phyloP scores from a whole-genome alignment of 2,797 vertebrate genomes.

The Ceyx erithaca region DNA sequence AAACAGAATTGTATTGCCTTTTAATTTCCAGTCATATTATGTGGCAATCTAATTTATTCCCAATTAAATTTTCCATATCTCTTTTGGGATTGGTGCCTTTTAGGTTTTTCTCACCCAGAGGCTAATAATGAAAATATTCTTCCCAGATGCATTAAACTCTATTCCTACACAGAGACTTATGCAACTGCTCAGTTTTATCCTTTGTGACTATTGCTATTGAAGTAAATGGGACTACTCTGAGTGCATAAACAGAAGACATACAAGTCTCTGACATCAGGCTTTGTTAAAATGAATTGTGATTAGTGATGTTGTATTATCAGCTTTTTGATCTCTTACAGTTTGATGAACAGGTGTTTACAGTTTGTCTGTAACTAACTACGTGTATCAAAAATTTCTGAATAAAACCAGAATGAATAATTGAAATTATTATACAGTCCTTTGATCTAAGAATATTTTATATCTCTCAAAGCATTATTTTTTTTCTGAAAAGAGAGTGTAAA shows the following conservation, averaged over 20 bases:
- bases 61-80: not conserved
- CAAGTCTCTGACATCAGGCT: not conserved
- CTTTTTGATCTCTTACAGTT: not conserved
- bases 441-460: constrained; percentile 7
- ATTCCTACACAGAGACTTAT: not conserved
- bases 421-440: not conserved
- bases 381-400: not conserved
- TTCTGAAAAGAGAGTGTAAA: not conserved
- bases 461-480: constrained; percentile 25
- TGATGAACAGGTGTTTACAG: not conserved
- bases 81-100: constrained; percentile 12
- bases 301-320: not conserved
- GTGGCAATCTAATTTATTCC: constrained; percentile 12
- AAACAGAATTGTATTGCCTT: not conserved
- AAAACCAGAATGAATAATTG: not conserved
- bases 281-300: not conserved
- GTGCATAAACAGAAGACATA: not conserved
- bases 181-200: not conserved
- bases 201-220: not conserved
- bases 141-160: not conserved
- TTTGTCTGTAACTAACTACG: not conserved
- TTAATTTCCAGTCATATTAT: not conserved
- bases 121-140: constrained; percentile 32
- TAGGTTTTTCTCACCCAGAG: not conserved
- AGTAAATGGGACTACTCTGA: not conserved